Percentiles rank a stretch among this genome's conserved stretches.
Evolutionary conservation across 1,140 invertebrate species (phyloP).

Genomic region (Pseudoatta argentina): DNA sequence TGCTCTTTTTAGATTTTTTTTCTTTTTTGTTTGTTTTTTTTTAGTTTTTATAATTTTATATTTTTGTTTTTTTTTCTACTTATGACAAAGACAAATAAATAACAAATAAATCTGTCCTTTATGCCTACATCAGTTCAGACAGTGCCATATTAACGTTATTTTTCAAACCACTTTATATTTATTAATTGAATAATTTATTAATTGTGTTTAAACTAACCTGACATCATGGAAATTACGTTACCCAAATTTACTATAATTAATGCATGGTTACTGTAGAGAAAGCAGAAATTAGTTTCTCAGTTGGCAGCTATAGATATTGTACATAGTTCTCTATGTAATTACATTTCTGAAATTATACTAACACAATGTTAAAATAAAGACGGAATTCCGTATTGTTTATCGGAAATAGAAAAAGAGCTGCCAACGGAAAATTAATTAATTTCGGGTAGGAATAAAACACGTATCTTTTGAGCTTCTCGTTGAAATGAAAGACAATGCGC

Average conservation of each 20-base stretch:
- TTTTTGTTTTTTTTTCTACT: background rate
- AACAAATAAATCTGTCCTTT: background rate
- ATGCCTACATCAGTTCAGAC: too few species aligned
- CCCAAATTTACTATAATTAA: constrained; percentile 15
- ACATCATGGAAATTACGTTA: background rate
- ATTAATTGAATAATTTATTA: background rate
- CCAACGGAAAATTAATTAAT: background rate
- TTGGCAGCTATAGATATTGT: background rate
- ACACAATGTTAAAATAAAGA: background rate
- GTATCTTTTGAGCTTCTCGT: background rate
- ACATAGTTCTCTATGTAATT: background rate
- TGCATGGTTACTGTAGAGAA: background rate
- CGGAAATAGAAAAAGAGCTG: background rate
- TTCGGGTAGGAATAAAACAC: background rate
- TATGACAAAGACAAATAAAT: background rate
- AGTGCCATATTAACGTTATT: background rate
- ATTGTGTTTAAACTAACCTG: background rate
- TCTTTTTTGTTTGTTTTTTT: background rate
- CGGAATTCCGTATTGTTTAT: background rate
- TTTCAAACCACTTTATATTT: background rate
- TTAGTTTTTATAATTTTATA: background rate
- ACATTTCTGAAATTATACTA: background rate
- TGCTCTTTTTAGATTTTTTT: background rate
- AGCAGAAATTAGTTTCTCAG: background rate
- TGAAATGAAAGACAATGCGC: background rate